Evolutionary conservation across 1,140 invertebrate genomes (phyloP), one percentile per base, ranked within the genome.

Genomic region (Drosophila lacteicornis): DNA sequence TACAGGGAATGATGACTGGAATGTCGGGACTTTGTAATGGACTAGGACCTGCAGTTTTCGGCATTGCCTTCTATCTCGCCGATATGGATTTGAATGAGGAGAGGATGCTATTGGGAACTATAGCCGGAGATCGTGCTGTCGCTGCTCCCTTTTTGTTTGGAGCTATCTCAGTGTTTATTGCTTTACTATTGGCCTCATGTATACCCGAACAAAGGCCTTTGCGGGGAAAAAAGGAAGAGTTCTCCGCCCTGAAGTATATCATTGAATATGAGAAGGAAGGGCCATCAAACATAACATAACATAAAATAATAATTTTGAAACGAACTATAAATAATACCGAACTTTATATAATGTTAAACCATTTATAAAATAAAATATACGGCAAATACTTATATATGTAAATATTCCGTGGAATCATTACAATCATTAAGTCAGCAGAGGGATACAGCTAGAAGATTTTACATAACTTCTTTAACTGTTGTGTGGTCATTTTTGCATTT

Each of bases 91-190:
- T 99, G 69, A 98, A 98, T 93, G 96, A 96, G 61, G 95, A 95
- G 92, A 66, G 53, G 11, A 25, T 68, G 51, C 13, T 46, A 0
- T 2, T 56, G 49, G 49, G 43, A 71, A 38, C 62, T 78, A 9
- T 75, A 45, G 33, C 69, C 79, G 15, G 77, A 90, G 46, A 91
- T 38, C 94, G 96, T 93, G 93, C 99, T 78, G 96, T 99, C 77
- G 98, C 98, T 45, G 99, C 99, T n/a, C 99, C 99, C 13, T 99
- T 99, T 94, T 97, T 99, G 38, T 98, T 99, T 94, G 99, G 99
- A 61, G 98, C 99, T 50, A 94, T 99, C 86, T 95, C 99, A 91
- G 99, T 99, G 60, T 96, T 99, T 74, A 96, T 98, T 92, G 98
- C 99, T 27, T 94, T 99, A 81, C 93, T 99, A 59, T 97, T 99